Evolutionary conservation across 1,140 invertebrate species (phyloP).

Genomic region (Microplitis demolitor): DNA sequence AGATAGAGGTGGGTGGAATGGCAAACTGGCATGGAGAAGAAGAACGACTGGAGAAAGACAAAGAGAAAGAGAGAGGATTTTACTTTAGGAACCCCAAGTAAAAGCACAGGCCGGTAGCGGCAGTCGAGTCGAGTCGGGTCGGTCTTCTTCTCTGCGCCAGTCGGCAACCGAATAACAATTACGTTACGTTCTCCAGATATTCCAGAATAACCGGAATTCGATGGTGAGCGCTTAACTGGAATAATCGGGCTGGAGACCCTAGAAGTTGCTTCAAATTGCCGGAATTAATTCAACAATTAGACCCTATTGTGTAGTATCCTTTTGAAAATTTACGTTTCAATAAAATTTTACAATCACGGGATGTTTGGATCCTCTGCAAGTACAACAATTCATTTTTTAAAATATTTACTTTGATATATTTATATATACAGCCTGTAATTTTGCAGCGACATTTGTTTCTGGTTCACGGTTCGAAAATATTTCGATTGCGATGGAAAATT

Average conservation of each 20-base stretch:
- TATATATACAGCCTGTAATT: too few species aligned
- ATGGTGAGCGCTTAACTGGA: conserved; percentile 6
- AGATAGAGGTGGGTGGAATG: background rate
- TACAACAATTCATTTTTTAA: too few species aligned
- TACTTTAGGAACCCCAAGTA: background rate
- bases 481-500: too few species aligned
- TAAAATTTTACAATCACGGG: background rate
- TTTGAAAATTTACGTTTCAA: background rate
- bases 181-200: background rate
- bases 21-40: background rate
- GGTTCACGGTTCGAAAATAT: too few species aligned
- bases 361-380: background rate
- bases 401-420: too few species aligned
- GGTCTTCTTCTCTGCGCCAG: too few species aligned
- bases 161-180: background rate
- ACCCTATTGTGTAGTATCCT: background rate
- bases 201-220: background rate
- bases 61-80: background rate
- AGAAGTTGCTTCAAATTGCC: conserved; percentile 1
- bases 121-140: too few species aligned
- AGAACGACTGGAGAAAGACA: background rate
- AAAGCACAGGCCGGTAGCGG: too few species aligned
- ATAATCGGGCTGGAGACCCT: background rate
- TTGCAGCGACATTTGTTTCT: too few species aligned
- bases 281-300: conserved; percentile 5